Conservation (phyloP, 2,888 invertebrate species). For the Saturnia japonica region DNA sequence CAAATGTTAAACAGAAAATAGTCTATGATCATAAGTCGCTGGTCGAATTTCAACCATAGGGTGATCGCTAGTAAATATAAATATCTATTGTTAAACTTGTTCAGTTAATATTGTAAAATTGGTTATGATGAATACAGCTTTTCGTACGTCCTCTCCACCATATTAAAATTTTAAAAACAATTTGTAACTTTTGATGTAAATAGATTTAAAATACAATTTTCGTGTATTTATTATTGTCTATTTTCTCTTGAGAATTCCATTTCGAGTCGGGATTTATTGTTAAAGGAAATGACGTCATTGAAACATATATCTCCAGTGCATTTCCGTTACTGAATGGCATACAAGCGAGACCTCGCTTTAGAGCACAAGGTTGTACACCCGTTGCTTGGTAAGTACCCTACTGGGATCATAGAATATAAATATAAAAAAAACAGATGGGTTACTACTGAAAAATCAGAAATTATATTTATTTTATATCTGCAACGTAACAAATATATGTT, state of each 20-base stretch:
- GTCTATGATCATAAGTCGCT: no score
- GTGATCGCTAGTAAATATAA: no score
- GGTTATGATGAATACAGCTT: background rate
- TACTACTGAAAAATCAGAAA: background rate
- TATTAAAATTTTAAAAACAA: background rate
- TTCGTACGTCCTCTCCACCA: background rate
- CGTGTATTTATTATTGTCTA: background rate
- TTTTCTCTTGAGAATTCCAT: background rate
- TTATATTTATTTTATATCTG: background rate
- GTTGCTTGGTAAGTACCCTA: conserved; percentile 1
- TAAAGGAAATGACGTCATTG: conserved; percentile 15
- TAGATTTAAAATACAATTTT: background rate
- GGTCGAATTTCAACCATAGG: no score
- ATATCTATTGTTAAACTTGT: no score
- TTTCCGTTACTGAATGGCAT: conserved; percentile 13
- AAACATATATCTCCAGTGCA: conserved; percentile 8
- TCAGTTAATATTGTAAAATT: background rate
- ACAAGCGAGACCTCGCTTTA: conserved; percentile 7
- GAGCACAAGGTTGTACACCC: conserved; percentile 13
- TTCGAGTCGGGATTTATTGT: conserved; percentile 1
- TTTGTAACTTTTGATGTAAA: background rate
- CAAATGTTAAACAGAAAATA: no score
- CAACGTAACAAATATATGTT: background rate
- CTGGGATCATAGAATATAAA: background rate
- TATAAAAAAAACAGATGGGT: background rate